These are phyloP conservation scores for Drosophila insularis DNA, from an alignment of 1,140 invertebrate genomes.

Conservation along the genomic window DNA sequence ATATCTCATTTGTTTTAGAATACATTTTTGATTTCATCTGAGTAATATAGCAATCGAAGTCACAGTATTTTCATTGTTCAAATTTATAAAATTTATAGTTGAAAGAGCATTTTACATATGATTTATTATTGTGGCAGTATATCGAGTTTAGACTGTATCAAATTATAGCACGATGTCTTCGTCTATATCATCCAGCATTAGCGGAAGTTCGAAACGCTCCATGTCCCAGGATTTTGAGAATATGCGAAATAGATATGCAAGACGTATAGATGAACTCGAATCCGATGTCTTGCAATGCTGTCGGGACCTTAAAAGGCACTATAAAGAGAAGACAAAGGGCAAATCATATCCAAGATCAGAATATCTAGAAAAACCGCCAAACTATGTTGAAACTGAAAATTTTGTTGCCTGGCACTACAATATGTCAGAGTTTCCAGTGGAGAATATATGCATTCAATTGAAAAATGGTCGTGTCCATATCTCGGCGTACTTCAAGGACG, in stretches of 20 bases:
- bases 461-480: conserved; percentile 8
- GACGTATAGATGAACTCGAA: conserved; percentile 28
- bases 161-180: conserved; percentile 10
- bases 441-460: conserved; percentile 23
- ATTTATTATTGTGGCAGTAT: neutral
- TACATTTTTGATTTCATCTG: neutral
- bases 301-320: neutral
- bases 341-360: neutral
- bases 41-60: neutral
- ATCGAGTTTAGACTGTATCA: too few relatives aligned
- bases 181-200: neutral
- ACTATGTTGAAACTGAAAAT: neutral
- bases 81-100: neutral
- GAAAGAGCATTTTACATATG: neutral
- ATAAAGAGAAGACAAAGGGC: neutral
- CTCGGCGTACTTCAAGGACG: neutral
- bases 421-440: conserved; percentile 26
- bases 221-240: conserved; percentile 2
- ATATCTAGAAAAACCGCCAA: neutral
- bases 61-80: neutral
- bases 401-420: conserved; percentile 36
- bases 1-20: neutral
- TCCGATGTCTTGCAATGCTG: conserved; percentile 24
- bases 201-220: conserved; percentile 8
- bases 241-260: conserved; percentile 15